These are phyloP conservation scores for Lepus timidus DNA, from an alignment of 2,113 vertebrate genomes.

Conservation along the genomic window DNA sequence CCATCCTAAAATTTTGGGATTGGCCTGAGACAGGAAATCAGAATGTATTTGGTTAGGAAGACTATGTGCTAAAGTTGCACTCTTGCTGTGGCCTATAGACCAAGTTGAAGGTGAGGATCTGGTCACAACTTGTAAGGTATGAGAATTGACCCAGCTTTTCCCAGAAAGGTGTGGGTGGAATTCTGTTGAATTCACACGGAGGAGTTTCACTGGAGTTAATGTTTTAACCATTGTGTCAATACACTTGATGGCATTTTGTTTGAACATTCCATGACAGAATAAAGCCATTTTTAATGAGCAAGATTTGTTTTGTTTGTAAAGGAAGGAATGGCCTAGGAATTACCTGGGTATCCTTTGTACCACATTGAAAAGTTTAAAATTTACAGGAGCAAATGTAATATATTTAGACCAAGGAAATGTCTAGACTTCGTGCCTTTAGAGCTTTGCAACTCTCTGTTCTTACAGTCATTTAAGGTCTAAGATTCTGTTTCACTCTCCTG, in stretches of 20 bases:
- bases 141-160: slow-evolving; percentile 20
- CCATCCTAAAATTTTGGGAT: background rate
- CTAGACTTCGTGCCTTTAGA: background rate
- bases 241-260: slow-evolving; percentile 58
- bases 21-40: background rate
- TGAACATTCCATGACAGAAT: slow-evolving; percentile 47
- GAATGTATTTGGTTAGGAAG: background rate
- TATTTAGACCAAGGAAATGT: slow-evolving; percentile 12
- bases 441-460: background rate
- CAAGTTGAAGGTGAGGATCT: background rate
- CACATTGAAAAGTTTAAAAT: background rate
- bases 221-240: slow-evolving; percentile 72
- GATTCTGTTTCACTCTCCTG: background rate
- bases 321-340: background rate
- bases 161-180: background rate
- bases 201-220: slow-evolving; percentile 74
- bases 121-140: background rate
- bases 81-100: background rate
- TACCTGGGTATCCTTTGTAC: background rate
- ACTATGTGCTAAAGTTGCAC: background rate
- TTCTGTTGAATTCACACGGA: slow-evolving; percentile 60
- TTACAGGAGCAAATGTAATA: background rate
- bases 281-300: slow-evolving; percentile 38
- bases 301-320: slow-evolving; percentile 59
- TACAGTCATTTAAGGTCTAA: background rate